Base-by-base conservation (phyloP, 2,888 invertebrate genomes). In the Deladenus siricidicola region DNA sequence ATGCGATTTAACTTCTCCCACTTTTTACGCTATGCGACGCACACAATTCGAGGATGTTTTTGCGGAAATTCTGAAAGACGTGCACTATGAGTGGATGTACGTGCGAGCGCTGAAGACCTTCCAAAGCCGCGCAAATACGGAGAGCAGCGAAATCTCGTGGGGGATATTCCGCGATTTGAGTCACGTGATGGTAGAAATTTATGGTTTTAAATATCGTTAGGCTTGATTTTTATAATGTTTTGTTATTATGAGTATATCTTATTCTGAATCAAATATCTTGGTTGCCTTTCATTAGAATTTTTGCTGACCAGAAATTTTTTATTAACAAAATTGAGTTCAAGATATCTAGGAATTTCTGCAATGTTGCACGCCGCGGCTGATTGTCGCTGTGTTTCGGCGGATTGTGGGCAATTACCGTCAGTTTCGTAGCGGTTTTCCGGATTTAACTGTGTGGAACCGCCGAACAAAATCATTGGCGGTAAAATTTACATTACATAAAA, bases 371-470 rank as follows among this genome's bases (percentile, higher is more conserved):
- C 63, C 69, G 2, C 34, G 39, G 8, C 47, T 63, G n/a, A 44
- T 75, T 19, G 50, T 58, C 6, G 56, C 52, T 6, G 45, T 75
- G 6, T 68, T 69, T 45, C 58, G 51, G 3, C 63, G 69, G 8
- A 55, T 75, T 10, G 61, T 65, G 19, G 51, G 51, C 14, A 68
- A 75, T 54, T 69, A 73, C 54, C 65, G 72, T 21, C 65, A 72
- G 43, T 57, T 61, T 6, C 60, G 75, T 6, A 71, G 71, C 49
- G 75, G 75, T 4, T 73, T 75, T 48, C 75, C 74, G 17, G 75
- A 75, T 61, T 54, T 75, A 21, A 72, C 70, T 3, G 28, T 73
- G 14, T 74, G 73, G 73, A 68, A 73, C 54, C 34, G 61, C 4
- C 52, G 48, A 3, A 65, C 51, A 8, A 60, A 56, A 23, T 43